Base-by-base conservation (phyloP, 1,140 invertebrate genomes). In the Drosophila eugracilis region DNA sequence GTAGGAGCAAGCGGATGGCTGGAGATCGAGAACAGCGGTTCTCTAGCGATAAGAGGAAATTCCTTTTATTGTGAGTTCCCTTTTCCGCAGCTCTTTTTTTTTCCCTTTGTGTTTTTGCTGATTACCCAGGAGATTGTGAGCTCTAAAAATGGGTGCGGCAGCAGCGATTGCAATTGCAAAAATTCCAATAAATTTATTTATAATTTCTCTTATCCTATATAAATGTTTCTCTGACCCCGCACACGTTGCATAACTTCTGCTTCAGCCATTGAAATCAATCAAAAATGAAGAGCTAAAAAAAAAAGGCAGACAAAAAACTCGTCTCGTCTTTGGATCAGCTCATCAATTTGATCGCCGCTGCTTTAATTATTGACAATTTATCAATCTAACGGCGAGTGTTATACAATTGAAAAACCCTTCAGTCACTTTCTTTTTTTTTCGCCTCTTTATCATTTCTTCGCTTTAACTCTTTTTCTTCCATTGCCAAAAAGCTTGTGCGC, bases 41-140 rank as follows among this genome's bases (percentile, higher is more conserved):
- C 48, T 36, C 21, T 14, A 22, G 28, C 62, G 80, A 85, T 85
- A 85, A 85, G 77, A 34, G 60, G n/a, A 77, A 85, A 86, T 85
- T 79, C 81, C 81, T 77, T 85, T 85, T 85, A 86, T 77, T 85
- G n/a, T n/a, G 83, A 76, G 67, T 81, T 86, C 54, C 79, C 58
- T 70, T 80, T 70, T 79, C 32, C 34, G 34, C 28, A 19, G 70
- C 41, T 41, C 41, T 48, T 53, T 41, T 34, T 34, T 54, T 44
- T 75, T 47, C 47, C 48, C 9, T 47, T 88, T 85, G 54, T 47
- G 52, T 53, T 9, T 47, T 88, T 85, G 54, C 81, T 85, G 81
- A 86, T 85, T 85, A 85, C 36, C 58, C 62, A 17, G 47, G 21
- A 69, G 81, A 85, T 85, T 70, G 53, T 19, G n/a, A n/a, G n/a